These are phyloP conservation scores for Poecilia picta DNA, from an alignment of 2,797 vertebrate genomes.

Conservation along the genomic window DNA sequence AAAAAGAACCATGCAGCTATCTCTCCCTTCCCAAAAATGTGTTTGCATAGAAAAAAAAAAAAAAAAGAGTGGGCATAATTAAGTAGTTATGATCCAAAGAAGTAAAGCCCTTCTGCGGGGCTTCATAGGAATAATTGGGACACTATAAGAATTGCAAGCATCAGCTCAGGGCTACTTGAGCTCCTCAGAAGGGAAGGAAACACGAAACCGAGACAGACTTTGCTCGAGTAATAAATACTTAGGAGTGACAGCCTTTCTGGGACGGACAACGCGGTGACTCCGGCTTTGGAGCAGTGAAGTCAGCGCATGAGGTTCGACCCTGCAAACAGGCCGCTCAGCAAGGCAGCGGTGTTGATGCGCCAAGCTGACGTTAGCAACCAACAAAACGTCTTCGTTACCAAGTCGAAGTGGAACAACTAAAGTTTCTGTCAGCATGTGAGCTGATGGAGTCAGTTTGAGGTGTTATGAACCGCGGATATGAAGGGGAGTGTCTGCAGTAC, in stretches of 20 bases:
- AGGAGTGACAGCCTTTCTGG: not conserved
- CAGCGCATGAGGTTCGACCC: not conserved
- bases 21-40: slow-evolving; percentile 14
- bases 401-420: not conserved
- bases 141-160: slow-evolving; percentile 22
- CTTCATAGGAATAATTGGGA: slow-evolving; percentile 36
- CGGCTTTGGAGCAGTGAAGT: not conserved
- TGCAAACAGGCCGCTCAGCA: not conserved
- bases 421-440: not conserved
- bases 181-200: slow-evolving; percentile 5
- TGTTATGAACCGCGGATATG: not conserved
- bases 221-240: not conserved
- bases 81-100: slow-evolving; percentile 36
- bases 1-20: slow-evolving; percentile 4
- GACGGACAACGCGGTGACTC: not conserved
- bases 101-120: slow-evolving; percentile 38
- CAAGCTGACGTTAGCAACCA: not conserved
- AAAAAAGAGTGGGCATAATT: slow-evolving; percentile 41
- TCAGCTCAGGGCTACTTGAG: slow-evolving; percentile 21
- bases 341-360: not conserved
- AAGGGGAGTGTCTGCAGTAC: not conserved
- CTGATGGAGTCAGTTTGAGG: not conserved
- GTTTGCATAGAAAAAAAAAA: slow-evolving; percentile 21
- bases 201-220: slow-evolving; percentile 25
- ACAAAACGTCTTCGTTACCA: not conserved